Percentiles rank a stretch among this genome's conserved stretches.
These are phyloP conservation scores for Sceloporus tristichus DNA, from an alignment of 2,113 vertebrate species.

Conservation along the genomic window DNA sequence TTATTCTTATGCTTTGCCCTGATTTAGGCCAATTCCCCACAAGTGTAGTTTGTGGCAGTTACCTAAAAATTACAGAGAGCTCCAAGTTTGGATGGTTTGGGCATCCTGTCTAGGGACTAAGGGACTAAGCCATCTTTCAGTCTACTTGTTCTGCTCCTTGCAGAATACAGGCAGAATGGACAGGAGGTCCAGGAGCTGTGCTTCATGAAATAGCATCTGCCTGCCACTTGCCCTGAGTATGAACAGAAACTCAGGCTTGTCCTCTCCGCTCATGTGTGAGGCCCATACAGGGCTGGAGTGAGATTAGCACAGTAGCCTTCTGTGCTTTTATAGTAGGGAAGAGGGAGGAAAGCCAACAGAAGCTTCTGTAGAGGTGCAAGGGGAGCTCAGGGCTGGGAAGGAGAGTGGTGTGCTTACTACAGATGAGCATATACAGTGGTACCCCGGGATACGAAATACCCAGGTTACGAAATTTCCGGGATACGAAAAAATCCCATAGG, in stretches of 20 bases:
- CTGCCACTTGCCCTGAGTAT: slow-evolving; percentile 7
- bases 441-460: too few relatives aligned
- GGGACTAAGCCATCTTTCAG: background rate
- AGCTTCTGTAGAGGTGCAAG: background rate
- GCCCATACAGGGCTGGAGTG: slow-evolving; percentile 1
- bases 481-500: too few relatives aligned
- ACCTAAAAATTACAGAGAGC: background rate
- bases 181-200: background rate
- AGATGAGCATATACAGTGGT: background rate
- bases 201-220: background rate
- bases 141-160: background rate
- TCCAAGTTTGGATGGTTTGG: background rate
- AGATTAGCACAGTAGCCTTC: background rate
- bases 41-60: background rate
- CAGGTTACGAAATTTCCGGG: too few relatives aligned
- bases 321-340: slow-evolving; percentile 3
- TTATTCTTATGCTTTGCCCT: background rate
- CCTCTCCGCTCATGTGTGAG: slow-evolving; percentile 8
- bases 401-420: background rate
- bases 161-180: background rate
- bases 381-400: background rate
- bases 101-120: background rate
- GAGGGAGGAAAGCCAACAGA: slow-evolving; percentile 7
- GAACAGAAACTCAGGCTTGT: slow-evolving; percentile 17
- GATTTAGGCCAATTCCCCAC: background rate